Conservation (phyloP, 2,113 vertebrate genomes). For the Lethenteron camtschaticum region DNA sequence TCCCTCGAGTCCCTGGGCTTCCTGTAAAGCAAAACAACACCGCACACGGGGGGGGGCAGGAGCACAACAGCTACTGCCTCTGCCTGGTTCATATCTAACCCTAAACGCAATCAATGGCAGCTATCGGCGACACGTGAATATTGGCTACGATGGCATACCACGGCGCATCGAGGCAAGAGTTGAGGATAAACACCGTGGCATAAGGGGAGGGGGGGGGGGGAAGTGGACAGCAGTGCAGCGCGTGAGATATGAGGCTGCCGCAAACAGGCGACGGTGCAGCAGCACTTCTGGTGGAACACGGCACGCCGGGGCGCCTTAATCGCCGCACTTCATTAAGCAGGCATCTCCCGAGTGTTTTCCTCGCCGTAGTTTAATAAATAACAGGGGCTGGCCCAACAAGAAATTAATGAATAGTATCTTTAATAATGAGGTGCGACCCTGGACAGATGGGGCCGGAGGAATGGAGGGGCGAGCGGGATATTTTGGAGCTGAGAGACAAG, state of each 20-base stretch:
- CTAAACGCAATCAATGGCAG: too few species aligned
- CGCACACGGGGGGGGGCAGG: too few species aligned
- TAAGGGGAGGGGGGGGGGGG: neutral
- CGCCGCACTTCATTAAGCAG: conserved; percentile 51
- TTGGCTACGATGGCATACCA: too few species aligned
- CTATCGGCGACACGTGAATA: too few species aligned
- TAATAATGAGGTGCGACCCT: conserved; percentile 98
- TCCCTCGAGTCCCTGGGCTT: too few species aligned
- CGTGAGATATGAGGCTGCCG: neutral
- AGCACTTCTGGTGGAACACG: neutral
- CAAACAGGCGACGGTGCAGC: neutral
- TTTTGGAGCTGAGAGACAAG: too few species aligned
- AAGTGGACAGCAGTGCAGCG: neutral
- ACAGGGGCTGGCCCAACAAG: conserved; percentile 97
- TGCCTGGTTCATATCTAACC: too few species aligned
- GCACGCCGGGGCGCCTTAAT: neutral
- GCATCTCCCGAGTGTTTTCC: conserved; percentile 89
- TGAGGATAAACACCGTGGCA: neutral
- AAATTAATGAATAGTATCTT: conserved; percentile 99
- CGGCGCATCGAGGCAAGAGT: too few species aligned
- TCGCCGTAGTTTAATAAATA: conserved; percentile 99
- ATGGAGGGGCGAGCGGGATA: too few species aligned
- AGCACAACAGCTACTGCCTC: too few species aligned
- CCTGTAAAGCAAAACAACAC: too few species aligned
- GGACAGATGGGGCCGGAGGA: conserved; percentile 92